Evolutionary conservation across 2,113 vertebrate genomes (phyloP), one percentile per base, ranked within the genome.

Genomic region (Pontoporia blainvillei): DNA sequence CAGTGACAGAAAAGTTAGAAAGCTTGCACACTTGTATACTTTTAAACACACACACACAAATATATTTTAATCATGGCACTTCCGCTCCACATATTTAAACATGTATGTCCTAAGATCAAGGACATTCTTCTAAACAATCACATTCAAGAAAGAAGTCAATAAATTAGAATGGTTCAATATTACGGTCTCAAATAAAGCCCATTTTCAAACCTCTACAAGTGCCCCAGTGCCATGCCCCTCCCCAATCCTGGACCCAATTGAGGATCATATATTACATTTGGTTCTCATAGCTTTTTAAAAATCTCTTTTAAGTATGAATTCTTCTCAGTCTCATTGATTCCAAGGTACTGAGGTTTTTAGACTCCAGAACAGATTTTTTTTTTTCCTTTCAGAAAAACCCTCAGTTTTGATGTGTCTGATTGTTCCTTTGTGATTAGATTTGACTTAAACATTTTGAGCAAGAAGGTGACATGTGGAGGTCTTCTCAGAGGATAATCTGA

Each of bases 171-270:
- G 57, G 36, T 71, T 54, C 44, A 34, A 12, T 72, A 34, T 9
- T 67, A 8, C 8, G 5, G 6, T 75, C 21, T 69, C 52, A 83
- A 23, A 54, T 23, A 67, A 96, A 67, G 14, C 1, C 3, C 10
- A 14, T 75, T 94, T 75, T 81, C 59, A 87, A 44, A 59, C 83
- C 17, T 91, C 15, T 46, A 39, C 34, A 36, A 25, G 3, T 31
- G 20, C 3, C 3, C 57, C 36, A n/a, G 25, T 18, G 11, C 25
- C 18, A 34, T 3, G 1, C 0, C 8, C 15, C 29, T 59, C 17
- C 4, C 20, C 14, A 18, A 17, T 36, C 8, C 21, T 18, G 17
- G 9, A 44, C 61, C 27, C 11, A 49, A 3, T 52, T 8, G 7
- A 44, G 12, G 12, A 12, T 12, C 13, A 14, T 1, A 21, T 10